phyloP scores from a whole-genome alignment of 1,140 invertebrate species.

The Sycobia sp. region DNA sequence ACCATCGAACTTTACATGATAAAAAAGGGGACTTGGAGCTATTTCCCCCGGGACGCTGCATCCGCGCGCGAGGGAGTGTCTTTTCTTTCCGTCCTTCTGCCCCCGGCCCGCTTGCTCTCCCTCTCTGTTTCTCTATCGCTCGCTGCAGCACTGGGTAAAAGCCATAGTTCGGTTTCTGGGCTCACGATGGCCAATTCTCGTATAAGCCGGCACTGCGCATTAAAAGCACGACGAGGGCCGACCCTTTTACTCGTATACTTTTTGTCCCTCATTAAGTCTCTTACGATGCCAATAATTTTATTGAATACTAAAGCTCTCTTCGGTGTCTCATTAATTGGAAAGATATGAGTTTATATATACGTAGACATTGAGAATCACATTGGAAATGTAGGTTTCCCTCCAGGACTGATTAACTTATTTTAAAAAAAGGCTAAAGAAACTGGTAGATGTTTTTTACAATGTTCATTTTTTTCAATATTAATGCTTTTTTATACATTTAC shows the following conservation, averaged over 20 bases:
- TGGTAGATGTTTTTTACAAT: too few species aligned
- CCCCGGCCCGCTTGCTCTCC: neutral
- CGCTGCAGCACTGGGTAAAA: slow-evolving; percentile 1
- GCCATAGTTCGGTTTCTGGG: slow-evolving; percentile 1
- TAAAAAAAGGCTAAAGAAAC: too few species aligned
- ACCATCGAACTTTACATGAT: slow-evolving; percentile 33
- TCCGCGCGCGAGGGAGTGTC: neutral
- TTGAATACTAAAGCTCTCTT: slow-evolving; percentile 4
- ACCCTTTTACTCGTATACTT: neutral
- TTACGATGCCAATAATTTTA: too few species aligned
- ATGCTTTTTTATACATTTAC: too few species aligned
- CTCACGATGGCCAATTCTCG: slow-evolving; percentile 5
- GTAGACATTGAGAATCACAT: too few species aligned
- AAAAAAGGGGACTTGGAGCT: slow-evolving; percentile 24
- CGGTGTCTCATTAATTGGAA: slow-evolving; percentile 8
- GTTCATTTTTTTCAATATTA: too few species aligned
- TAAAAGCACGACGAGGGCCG: too few species aligned
- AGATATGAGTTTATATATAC: too few species aligned
- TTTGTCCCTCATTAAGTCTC: neutral
- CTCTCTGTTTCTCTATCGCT: slow-evolving; percentile 32
- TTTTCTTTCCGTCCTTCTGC: neutral
- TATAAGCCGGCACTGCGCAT: slow-evolving; percentile 1
- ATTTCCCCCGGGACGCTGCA: slow-evolving; percentile 28
- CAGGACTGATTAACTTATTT: too few species aligned
- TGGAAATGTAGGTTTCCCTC: too few species aligned